Percentiles rank a stretch among this genome's conserved stretches.
Evolutionary conservation across 2,888 invertebrate genomes (phyloP).

Genomic region (Syrista parreyssii): DNA sequence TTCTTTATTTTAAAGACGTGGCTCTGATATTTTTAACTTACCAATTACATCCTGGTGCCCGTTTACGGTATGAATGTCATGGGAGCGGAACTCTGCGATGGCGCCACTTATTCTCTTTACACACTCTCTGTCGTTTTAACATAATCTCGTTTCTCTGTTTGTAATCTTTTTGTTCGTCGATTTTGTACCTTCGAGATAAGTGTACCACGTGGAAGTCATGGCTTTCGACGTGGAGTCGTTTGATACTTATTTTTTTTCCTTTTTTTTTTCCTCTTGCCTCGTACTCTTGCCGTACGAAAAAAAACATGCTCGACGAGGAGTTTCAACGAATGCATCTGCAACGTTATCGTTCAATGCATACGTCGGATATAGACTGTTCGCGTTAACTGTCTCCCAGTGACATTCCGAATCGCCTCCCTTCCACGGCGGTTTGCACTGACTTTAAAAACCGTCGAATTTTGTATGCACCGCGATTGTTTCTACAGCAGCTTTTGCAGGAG

Average conservation of each 20-base stretch:
- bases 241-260: neutral
- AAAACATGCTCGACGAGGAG: neutral
- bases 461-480: slow-evolving; percentile 66
- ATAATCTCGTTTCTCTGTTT: neutral
- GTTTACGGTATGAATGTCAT: neutral
- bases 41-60: slow-evolving; percentile 30
- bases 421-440: neutral
- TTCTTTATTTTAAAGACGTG: slow-evolving; percentile 13
- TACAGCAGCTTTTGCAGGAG: slow-evolving; percentile 74
- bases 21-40: slow-evolving; percentile 46
- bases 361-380: neutral
- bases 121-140: neutral
- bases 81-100: neutral
- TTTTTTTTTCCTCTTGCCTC: neutral
- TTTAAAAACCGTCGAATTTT: slow-evolving; percentile 56
- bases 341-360: neutral
- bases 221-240: neutral
- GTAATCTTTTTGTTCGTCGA: neutral
- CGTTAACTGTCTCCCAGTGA: neutral
- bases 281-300: neutral
- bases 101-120: slow-evolving; percentile 9
- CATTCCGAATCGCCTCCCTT: neutral
- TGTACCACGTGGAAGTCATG: neutral
- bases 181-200: neutral
- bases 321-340: neutral